A percentile compares a stretch with the other conserved stretches of the same genome.
Conservation (phyloP, 2,797 vertebrate genomes). For the Mionectes olivaceus region DNA sequence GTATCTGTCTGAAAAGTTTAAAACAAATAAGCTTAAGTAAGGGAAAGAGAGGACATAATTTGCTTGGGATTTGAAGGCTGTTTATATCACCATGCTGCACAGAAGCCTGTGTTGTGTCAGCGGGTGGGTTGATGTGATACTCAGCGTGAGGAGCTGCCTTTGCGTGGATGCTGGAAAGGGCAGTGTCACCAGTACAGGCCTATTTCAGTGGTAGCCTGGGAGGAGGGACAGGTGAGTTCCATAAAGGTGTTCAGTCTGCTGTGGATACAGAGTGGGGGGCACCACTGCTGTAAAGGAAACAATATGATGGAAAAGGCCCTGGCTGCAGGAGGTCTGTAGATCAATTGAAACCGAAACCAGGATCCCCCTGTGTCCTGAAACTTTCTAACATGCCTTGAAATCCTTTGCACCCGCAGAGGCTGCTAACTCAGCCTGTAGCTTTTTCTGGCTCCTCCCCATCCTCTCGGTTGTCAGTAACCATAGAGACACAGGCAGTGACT, state of each 20-base stretch:
- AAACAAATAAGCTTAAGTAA: not conserved
- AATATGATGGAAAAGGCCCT: not conserved
- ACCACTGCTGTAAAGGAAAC: not conserved
- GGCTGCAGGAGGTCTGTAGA: not conserved
- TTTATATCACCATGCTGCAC: not conserved
- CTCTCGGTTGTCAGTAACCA: conserved; percentile 63
- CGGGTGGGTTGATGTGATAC: not conserved
- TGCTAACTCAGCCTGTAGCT: not conserved
- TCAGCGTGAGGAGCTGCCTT: fast-evolving
- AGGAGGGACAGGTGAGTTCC: not conserved
- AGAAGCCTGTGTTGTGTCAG: not conserved
- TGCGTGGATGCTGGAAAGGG: not conserved
- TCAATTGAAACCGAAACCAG: not conserved
- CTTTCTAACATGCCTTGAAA: not conserved
- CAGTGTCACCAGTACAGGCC: not conserved
- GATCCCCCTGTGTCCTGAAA: not conserved
- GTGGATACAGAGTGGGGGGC: not conserved
- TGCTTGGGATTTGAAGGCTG: not conserved
- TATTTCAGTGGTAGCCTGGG: not conserved
- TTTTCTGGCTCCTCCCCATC: not conserved
- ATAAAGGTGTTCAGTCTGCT: not conserved
- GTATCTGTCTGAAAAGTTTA: not conserved
- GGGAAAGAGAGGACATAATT: not conserved
- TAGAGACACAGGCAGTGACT: conserved; percentile 35
- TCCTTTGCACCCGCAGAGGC: not conserved